Percentiles rank a stretch among this genome's conserved stretches.
Conservation (phyloP, 2,888 invertebrate genomes). For the Trachelus stipa region DNA sequence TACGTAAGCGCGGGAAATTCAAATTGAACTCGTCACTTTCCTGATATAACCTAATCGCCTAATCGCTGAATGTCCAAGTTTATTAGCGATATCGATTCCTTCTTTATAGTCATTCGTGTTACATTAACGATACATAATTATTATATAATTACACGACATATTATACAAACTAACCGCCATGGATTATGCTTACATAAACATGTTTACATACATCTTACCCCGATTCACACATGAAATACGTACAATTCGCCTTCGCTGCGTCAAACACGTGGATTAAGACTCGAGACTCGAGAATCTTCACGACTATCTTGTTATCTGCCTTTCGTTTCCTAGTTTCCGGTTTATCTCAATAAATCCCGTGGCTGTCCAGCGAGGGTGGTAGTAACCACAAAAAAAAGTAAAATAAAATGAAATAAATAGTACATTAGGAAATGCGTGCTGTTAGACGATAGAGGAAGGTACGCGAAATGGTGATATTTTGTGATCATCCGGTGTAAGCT, state of each 20-base stretch:
- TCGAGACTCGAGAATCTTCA: neutral
- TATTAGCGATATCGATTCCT: neutral
- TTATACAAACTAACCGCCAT: conserved; percentile 21
- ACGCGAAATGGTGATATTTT: conserved; percentile 29
- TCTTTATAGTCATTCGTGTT: conserved; percentile 7
- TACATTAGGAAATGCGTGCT: conserved; percentile 16
- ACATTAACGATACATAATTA: conserved; percentile 4
- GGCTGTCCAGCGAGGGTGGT: neutral
- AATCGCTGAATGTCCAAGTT: conserved; percentile 1
- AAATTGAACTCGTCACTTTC: neutral
- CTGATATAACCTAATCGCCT: neutral
- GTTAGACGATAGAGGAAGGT: conserved; percentile 1
- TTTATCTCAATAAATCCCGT: neutral
- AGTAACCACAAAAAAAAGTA: neutral
- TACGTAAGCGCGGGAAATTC: neutral
- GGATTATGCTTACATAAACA: conserved; percentile 18
- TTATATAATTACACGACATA: conserved; percentile 12
- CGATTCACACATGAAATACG: neutral
- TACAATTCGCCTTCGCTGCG: conserved; percentile 1
- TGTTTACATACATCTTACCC: neutral
- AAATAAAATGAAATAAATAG: neutral
- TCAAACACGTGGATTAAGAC: neutral
- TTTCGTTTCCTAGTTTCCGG: neutral
- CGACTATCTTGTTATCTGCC: neutral
- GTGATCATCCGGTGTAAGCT: conserved; percentile 29